Conservation (phyloP, 2,113 vertebrate genomes). For the Pteruthius melanotis region DNA sequence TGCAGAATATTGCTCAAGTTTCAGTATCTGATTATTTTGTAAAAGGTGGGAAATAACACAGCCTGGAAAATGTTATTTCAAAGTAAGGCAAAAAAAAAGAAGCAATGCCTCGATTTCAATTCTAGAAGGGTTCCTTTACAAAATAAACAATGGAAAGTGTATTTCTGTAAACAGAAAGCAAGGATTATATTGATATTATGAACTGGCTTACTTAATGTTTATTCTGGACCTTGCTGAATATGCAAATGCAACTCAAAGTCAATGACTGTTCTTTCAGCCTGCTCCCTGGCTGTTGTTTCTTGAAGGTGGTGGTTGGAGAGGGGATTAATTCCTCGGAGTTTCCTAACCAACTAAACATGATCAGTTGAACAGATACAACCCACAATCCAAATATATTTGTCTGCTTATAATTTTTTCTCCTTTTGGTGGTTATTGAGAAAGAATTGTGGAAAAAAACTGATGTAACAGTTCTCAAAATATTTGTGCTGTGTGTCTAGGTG, state of each 20-base stretch:
- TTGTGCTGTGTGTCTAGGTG: neutral
- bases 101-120: neutral
- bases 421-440: neutral
- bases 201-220: neutral
- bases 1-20: neutral
- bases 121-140: neutral
- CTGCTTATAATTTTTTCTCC: neutral
- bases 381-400: neutral
- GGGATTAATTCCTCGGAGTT: neutral
- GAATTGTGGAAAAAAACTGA: accelerated
- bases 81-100: neutral
- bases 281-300: neutral
- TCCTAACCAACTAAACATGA: neutral
- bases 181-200: neutral
- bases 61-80: neutral
- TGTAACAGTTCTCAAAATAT: neutral
- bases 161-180: neutral
- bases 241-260: neutral
- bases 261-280: neutral
- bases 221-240: neutral
- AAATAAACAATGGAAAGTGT: neutral
- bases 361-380: neutral
- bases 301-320: neutral
- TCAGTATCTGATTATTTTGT: neutral
- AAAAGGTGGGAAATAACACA: neutral